Conservation (phyloP, 2,113 vertebrate genomes). For the Hippocampus mohnikei region DNA sequence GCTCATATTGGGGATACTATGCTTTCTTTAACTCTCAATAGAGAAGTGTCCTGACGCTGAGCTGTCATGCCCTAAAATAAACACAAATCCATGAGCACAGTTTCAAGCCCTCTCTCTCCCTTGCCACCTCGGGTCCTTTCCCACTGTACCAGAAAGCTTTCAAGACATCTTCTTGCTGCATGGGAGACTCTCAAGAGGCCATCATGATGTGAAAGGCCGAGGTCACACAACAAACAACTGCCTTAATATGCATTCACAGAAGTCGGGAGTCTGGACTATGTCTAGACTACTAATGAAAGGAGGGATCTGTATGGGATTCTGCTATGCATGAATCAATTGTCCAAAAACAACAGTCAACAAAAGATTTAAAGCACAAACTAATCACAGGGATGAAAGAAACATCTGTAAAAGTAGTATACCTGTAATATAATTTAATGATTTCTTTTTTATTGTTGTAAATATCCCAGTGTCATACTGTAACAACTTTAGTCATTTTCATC, state of each 20-base stretch:
- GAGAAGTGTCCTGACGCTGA: background rate
- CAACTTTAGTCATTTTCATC: background rate
- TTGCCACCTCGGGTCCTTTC: conserved; percentile 34
- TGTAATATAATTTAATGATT: background rate
- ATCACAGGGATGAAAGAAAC: background rate
- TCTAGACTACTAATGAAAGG: conserved; percentile 4
- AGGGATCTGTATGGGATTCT: background rate
- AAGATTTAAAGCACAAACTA: background rate
- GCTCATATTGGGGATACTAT: background rate
- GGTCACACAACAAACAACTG: conserved; percentile 5
- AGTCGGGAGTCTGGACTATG: background rate
- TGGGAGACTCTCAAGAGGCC: conserved; percentile 23
- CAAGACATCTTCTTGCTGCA: conserved; percentile 26
- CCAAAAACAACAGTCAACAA: background rate
- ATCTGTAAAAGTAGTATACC: background rate
- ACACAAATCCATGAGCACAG: conserved; percentile 34
- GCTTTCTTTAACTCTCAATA: background rate
- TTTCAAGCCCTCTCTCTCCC: conserved; percentile 42
- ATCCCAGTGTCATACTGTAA: background rate
- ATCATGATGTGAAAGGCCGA: conserved; percentile 10
- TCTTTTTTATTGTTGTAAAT: background rate
- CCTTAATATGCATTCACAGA: conserved; percentile 2
- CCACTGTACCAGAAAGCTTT: conserved; percentile 30
- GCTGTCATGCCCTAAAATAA: conserved; percentile 25
- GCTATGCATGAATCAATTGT: background rate